Percentiles rank a stretch among this genome's conserved stretches.
These are phyloP conservation scores for Cheilosia impressa DNA, from an alignment of 2,888 invertebrate genomes.

Conservation along the genomic window DNA sequence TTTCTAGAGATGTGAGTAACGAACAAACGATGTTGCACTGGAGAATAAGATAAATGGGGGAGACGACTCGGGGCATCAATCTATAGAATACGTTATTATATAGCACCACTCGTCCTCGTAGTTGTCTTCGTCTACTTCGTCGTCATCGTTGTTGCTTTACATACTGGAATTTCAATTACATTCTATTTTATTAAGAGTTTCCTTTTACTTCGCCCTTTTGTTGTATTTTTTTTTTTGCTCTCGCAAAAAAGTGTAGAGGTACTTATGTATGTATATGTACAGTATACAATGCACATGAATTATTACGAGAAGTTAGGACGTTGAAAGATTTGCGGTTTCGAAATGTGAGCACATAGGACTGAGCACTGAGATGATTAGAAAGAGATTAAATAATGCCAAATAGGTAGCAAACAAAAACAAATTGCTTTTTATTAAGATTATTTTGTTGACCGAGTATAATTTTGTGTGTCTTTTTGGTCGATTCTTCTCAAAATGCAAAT, in stretches of 20 bases:
- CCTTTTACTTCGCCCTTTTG: constrained; percentile 17
- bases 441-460: no score
- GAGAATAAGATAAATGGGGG: constrained; percentile 14
- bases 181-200: constrained; percentile 50
- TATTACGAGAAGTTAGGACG: neutral
- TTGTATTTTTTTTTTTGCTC: neutral
- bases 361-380: constrained; percentile 26
- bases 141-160: constrained; percentile 24
- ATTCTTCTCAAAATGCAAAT: no score
- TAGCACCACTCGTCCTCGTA: neutral
- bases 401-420: constrained; percentile 15
- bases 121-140: neutral
- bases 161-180: constrained; percentile 62
- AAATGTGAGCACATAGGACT: neutral
- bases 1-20: constrained; percentile 40
- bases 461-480: no score
- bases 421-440: constrained; percentile 9
- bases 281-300: constrained; percentile 11
- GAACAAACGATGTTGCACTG: constrained; percentile 25
- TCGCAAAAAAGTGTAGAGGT: no score
- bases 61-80: constrained; percentile 1
- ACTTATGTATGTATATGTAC: neutral
- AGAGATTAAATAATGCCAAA: neutral
- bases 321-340: neutral
- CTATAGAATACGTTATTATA: neutral